Evolutionary conservation across 2,113 vertebrate species (phyloP).

Genomic region (Eonycteris spelaea): DNA sequence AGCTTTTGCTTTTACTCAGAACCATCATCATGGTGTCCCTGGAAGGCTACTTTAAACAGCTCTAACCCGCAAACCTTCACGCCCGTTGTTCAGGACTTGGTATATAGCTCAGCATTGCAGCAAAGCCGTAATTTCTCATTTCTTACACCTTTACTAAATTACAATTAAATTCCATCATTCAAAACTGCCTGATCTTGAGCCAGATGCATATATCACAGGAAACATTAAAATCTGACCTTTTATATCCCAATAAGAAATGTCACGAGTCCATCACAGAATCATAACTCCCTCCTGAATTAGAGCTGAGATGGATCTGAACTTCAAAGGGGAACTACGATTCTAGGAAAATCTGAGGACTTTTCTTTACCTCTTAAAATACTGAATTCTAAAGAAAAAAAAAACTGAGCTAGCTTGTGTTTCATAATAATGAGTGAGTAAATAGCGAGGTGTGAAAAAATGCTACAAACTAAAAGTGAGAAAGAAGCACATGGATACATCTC

Average conservation of each 20-base stretch:
- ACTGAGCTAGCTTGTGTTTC: neutral
- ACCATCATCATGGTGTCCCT: neutral
- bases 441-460: neutral
- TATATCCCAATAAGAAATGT: conserved; percentile 82
- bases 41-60: conserved; percentile 12
- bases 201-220: conserved; percentile 80
- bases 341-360: conserved; percentile 9
- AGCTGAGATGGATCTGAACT: conserved; percentile 72
- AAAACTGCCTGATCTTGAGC: conserved; percentile 77
- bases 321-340: conserved; percentile 64
- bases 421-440: neutral
- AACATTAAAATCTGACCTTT: conserved; percentile 84
- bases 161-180: conserved; percentile 82
- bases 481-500: too few relatives aligned
- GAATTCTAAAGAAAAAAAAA: conserved; percentile 3
- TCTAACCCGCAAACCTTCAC: conserved; percentile 6
- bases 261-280: conserved; percentile 79
- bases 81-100: neutral
- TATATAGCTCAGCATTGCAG: conserved; percentile 20
- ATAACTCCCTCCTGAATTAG: conserved; percentile 78
- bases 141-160: conserved; percentile 72
- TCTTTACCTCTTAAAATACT: conserved; percentile 36
- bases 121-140: conserved; percentile 77
- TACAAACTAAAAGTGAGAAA: neutral
- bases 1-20: neutral